These are phyloP conservation scores for Callipepla squamata DNA, from an alignment of 2,113 vertebrate genomes.

Conservation along the genomic window DNA sequence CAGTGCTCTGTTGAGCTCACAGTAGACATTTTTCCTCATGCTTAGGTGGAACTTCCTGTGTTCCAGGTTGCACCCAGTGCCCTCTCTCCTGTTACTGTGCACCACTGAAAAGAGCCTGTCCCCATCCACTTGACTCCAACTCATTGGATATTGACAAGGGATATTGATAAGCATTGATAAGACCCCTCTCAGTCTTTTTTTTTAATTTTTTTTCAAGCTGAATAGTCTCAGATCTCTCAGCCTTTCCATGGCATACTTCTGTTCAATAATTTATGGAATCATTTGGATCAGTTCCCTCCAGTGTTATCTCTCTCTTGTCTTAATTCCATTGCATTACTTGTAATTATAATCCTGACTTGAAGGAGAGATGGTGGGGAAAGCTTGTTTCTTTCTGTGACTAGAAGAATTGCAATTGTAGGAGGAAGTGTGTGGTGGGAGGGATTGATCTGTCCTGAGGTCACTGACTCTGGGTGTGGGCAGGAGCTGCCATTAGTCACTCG, in stretches of 20 bases:
- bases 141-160: not conserved
- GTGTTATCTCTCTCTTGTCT: not conserved
- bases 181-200: no score
- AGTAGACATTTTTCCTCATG: not conserved
- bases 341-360: constrained; percentile 1
- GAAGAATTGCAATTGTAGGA: not conserved
- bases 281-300: not conserved
- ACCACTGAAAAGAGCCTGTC: not conserved
- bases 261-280: constrained; percentile 5
- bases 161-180: not conserved
- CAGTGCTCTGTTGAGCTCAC: not conserved
- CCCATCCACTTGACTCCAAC: not conserved
- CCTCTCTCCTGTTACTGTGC: not conserved
- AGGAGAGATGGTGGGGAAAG: not conserved
- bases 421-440: not conserved
- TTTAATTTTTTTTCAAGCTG: no score
- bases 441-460: not conserved
- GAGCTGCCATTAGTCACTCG: not conserved
- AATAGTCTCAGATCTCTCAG: not conserved
- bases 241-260: not conserved
- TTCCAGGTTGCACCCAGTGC: not conserved
- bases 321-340: constrained; percentile 1
- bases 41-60: not conserved
- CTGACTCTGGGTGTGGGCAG: not conserved
- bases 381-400: not conserved